phyloP scores from a whole-genome alignment of 2,113 vertebrate species.

The Ardeotis arabs region DNA sequence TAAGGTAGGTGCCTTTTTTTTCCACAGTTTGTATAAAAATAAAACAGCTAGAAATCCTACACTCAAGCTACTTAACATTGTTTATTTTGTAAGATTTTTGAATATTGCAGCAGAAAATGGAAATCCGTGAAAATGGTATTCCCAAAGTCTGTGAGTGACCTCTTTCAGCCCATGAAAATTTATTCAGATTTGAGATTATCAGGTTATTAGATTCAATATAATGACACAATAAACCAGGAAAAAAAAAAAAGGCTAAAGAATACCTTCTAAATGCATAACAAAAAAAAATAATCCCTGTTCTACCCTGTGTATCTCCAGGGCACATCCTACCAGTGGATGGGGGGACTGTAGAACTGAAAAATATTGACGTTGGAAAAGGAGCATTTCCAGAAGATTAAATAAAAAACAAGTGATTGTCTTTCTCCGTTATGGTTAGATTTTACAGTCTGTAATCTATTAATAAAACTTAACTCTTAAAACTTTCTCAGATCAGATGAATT shows the following conservation, averaged over 20 bases:
- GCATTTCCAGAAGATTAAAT: neutral
- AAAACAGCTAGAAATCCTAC: neutral
- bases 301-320: neutral
- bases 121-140: neutral
- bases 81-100: neutral
- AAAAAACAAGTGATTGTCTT: neutral
- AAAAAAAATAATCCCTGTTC: neutral
- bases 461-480: neutral
- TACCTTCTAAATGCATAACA: neutral
- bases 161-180: neutral
- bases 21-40: neutral
- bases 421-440: neutral
- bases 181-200: neutral
- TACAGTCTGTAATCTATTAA: neutral
- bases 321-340: rapidly evolving
- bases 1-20: neutral
- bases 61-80: neutral
- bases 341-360: neutral
- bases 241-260: neutral
- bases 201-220: neutral
- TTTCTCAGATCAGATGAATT: neutral
- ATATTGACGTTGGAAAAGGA: neutral
- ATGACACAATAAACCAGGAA: neutral
- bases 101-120: neutral
- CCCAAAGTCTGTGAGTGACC: neutral